Evolutionary conservation across 2,888 invertebrate genomes (phyloP).

Genomic region (Abrostola triplasia): DNA sequence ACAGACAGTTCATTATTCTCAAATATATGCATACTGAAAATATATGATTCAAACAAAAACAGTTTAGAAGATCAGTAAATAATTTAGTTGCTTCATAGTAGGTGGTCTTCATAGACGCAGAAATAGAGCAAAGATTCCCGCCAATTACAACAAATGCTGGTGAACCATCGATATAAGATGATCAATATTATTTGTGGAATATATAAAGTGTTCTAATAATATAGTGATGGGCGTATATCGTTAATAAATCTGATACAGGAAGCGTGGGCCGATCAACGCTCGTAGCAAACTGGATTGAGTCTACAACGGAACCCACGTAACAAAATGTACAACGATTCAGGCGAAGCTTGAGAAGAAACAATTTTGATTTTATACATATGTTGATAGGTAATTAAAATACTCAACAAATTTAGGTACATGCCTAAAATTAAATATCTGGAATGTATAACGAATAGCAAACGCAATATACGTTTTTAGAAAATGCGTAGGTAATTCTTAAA

Average conservation of each 20-base stretch:
- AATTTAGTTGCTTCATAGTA: neutral
- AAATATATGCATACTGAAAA: too few species aligned
- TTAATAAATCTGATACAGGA: conserved; percentile 55
- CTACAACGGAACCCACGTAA: conserved; percentile 3
- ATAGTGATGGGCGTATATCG: conserved; percentile 43
- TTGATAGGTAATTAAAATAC: too few species aligned
- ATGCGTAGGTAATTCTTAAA: neutral
- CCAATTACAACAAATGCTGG: conserved; percentile 20
- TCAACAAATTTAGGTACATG: too few species aligned
- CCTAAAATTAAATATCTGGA: too few species aligned
- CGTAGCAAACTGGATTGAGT: conserved; percentile 42
- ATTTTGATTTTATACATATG: neutral
- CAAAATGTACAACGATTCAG: conserved; percentile 1
- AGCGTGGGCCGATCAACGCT: conserved; percentile 49
- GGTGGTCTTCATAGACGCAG: conserved; percentile 4
- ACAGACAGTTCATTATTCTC: too few species aligned
- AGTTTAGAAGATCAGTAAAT: neutral
- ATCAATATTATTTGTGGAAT: conserved; percentile 44
- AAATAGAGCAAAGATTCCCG: conserved; percentile 1
- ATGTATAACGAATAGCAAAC: too few species aligned
- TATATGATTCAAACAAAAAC: neutral
- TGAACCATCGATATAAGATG: conserved; percentile 37
- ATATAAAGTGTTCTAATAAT: conserved; percentile 55
- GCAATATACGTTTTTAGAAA: too few species aligned
- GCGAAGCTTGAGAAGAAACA: neutral